Percentiles rank a stretch among this genome's conserved stretches.
Evolutionary conservation across 2,797 vertebrate species (phyloP).

Genomic region (Malurus leucopterus): DNA sequence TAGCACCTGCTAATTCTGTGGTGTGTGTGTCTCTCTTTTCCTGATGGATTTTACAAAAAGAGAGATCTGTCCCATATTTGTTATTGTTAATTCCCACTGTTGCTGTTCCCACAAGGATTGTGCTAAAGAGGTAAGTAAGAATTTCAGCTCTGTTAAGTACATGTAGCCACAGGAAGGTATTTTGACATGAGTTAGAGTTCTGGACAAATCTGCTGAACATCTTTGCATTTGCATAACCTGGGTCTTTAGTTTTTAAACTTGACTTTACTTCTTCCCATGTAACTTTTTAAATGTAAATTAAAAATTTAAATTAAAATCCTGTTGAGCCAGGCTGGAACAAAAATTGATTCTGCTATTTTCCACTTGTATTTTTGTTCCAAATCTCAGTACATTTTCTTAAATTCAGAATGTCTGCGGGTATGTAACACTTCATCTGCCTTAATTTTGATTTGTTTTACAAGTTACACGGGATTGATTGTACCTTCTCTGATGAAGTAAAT

Average conservation of each 20-base stretch:
- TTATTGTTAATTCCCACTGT: slow-evolving; percentile 78
- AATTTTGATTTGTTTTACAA: background rate
- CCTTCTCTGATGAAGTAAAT: background rate
- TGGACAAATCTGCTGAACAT: background rate
- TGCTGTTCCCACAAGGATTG: slow-evolving; percentile 74
- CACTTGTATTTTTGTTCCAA: background rate
- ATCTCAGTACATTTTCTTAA: background rate
- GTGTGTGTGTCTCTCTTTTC: background rate
- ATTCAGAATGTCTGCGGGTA: background rate
- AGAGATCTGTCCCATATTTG: slow-evolving; percentile 76
- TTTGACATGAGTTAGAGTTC: background rate
- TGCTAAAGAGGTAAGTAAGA: slow-evolving; percentile 71
- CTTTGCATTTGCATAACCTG: background rate
- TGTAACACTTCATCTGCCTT: background rate
- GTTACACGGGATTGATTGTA: background rate
- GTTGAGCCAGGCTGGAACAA: background rate
- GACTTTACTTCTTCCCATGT: background rate
- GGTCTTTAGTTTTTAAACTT: background rate
- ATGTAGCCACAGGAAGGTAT: background rate
- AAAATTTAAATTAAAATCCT: background rate
- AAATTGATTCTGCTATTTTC: background rate
- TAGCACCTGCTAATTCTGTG: background rate
- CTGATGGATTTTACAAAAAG: slow-evolving; percentile 78
- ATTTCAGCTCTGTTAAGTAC: background rate
- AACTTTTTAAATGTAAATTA: background rate